Evolutionary conservation across 2,113 vertebrate genomes (phyloP).

Genomic region (Hippocampus barbouri): DNA sequence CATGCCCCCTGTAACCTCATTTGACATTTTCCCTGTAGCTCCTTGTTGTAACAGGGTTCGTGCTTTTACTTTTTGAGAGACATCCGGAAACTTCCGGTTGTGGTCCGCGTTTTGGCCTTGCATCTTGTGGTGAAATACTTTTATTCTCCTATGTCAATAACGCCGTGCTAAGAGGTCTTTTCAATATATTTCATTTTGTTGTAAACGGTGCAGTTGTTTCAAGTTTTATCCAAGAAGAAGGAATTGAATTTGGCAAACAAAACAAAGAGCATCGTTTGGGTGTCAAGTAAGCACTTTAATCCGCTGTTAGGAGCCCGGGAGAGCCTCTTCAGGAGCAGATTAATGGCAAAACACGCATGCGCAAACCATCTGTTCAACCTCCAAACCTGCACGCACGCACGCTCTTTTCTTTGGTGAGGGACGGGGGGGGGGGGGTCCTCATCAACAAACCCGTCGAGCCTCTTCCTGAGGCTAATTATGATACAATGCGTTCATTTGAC

Average conservation of each 20-base stretch:
- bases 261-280: not conserved
- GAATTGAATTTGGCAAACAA: not conserved
- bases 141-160: not conserved
- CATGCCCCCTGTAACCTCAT: not conserved
- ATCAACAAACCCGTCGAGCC: not conserved
- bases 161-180: too few relatives aligned
- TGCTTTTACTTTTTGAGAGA: not conserved
- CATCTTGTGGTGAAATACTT: not conserved
- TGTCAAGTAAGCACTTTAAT: constrained; percentile 40
- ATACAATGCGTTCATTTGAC: not conserved
- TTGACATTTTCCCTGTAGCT: not conserved
- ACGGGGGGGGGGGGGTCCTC: not conserved
- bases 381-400: not conserved
- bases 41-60: not conserved
- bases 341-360: constrained; percentile 45
- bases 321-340: constrained; percentile 58
- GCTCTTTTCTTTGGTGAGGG: not conserved
- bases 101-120: not conserved
- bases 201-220: not conserved
- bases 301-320: constrained; percentile 42
- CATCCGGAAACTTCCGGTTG: constrained; percentile 2
- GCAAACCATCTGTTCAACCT: constrained; percentile 61
- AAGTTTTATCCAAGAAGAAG: not conserved
- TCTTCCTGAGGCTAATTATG: too few relatives aligned
- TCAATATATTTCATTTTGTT: not conserved